Percentiles rank a stretch among this genome's conserved stretches.
Evolutionary conservation across 1,140 invertebrate species (phyloP).

Genomic region (Solenopsis fugax): DNA sequence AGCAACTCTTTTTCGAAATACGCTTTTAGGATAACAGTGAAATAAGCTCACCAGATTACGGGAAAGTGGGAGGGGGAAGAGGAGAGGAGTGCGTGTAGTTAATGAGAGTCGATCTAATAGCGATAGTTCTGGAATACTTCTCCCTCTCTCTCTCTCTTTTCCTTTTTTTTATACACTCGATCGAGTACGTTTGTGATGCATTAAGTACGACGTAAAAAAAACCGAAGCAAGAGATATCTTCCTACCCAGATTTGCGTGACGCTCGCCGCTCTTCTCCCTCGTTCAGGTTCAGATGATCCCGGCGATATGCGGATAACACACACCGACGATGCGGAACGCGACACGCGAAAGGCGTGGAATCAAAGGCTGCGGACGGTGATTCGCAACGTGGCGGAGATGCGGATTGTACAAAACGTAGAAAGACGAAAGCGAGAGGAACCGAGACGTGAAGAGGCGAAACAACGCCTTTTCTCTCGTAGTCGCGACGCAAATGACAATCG

Average conservation of each 20-base stretch:
- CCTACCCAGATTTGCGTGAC: slow-evolving; percentile 39
- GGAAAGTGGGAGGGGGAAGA: not conserved
- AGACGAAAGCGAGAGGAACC: slow-evolving; percentile 5
- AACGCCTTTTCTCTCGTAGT: not conserved
- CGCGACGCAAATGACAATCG: slow-evolving; percentile 34
- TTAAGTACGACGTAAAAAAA: too few species aligned
- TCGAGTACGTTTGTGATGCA: slow-evolving; percentile 4
- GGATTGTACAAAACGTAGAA: not conserved
- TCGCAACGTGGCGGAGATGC: not conserved
- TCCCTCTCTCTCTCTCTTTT: not conserved
- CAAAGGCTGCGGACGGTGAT: not conserved
- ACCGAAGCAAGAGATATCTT: not conserved
- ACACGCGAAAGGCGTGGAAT: slow-evolving; percentile 23
- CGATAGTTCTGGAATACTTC: not conserved
- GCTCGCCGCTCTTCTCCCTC: slow-evolving; percentile 13
- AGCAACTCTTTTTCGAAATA: not conserved
- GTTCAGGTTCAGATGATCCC: not conserved
- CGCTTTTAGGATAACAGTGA: not conserved
- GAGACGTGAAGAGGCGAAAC: not conserved
- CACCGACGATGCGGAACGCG: not conserved
- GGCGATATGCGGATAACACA: not conserved
- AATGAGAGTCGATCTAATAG: not conserved
- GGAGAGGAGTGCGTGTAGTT: not conserved
- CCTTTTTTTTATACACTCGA: not conserved
- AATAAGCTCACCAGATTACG: not conserved